Evolutionary conservation across 2,888 invertebrate genomes (phyloP), one percentile per base, ranked within the genome.

Genomic region (Helicoverpa assulta): DNA sequence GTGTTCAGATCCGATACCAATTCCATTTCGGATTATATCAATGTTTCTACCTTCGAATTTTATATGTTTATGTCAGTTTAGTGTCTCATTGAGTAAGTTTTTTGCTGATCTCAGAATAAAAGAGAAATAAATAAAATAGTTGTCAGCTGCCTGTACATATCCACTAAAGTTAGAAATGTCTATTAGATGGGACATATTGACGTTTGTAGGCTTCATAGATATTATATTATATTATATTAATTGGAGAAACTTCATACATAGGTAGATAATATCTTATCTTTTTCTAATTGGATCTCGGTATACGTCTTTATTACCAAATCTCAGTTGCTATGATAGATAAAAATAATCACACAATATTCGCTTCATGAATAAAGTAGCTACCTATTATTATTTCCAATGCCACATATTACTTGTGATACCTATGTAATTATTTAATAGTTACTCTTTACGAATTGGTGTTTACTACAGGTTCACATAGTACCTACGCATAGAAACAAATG

Each of bases 81-180:
- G 21, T 29, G 12, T 14, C 55, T n/a, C 56, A 52, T 26, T 59
- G 10, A 10, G 37, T 0, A 60, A 53, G 16, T 67, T 76, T 62
- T 58, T 43, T 60, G 33, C 19, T 47, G 33, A 54, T 37, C n/a
- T 37, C 53, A 53, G 66, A 70, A 54, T 76, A 60, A 51, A 76
- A 75, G 37, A 55, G 55, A 52, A 69, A 75, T 8, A 56, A 47
- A 71, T 8, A 57, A 47, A 71, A 47, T 50, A 63, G 55, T 71
- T 52, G 63, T 76, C 52, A 56, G 16, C 40, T 67, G 40, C 19
- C 40, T 64, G 29, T 63, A n/a, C 26, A 67, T 33, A 60, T 59
- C 53, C 21, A 37, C 26, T 10, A 62, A 67, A 73, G 47, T 71
- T 55, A 16, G 40, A 52, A n/a, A 18, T 26, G 43, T 51, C 37